Conservation (phyloP, 2,797 vertebrate species). For the Artibeus jamaicensis region DNA sequence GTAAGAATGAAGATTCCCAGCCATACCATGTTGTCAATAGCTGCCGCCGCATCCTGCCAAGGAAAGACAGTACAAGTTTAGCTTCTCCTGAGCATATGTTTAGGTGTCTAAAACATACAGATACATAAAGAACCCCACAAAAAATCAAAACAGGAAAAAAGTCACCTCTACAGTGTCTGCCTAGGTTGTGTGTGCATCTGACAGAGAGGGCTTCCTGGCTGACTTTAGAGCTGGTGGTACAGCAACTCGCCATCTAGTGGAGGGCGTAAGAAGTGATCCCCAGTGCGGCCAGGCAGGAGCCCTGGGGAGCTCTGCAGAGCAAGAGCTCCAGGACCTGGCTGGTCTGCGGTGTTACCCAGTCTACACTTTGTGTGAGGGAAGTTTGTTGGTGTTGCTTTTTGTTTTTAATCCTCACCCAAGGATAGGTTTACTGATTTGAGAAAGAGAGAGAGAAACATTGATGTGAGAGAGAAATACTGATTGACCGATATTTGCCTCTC, state of each 20-base stretch:
- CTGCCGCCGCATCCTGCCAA: constrained; percentile 94
- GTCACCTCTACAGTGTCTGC: not conserved
- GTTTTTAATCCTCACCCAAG: not conserved
- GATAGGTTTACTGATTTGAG: not conserved
- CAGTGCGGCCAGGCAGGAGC: not conserved
- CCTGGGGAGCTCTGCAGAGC: not conserved
- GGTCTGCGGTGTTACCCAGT: not conserved
- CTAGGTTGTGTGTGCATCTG: not conserved
- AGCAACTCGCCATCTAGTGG: not conserved
- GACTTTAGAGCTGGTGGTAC: not conserved
- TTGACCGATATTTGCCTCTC: not conserved
- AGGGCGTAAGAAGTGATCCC: not conserved
- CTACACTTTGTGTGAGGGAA: not conserved
- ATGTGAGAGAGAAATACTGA: not conserved
- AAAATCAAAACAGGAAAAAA: not conserved
- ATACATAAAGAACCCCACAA: not conserved
- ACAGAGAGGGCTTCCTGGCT: not conserved
- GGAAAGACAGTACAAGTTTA: constrained; percentile 21
- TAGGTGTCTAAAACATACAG: too few relatives aligned
- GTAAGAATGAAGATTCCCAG: not conserved
- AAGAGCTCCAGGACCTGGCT: not conserved
- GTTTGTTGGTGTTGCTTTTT: not conserved
- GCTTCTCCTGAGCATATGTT: not conserved
- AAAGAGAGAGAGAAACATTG: not conserved
- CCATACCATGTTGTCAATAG: constrained; percentile 97